phyloP scores from a whole-genome alignment of 1,140 invertebrate genomes.

The Zaprionus africanus region DNA sequence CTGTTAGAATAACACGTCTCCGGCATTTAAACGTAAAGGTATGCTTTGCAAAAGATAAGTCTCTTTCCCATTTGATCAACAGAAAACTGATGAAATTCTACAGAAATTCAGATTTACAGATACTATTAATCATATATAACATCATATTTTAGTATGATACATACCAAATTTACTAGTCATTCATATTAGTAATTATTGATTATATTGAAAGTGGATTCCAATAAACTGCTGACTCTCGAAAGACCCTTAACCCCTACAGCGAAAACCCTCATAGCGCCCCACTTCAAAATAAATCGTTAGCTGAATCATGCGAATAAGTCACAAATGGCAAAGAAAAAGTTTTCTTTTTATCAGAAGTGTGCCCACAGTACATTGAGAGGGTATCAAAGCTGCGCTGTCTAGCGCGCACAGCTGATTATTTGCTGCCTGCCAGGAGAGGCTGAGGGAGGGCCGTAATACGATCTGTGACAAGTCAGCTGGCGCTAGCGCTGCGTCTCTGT shows the following conservation, averaged over 20 bases:
- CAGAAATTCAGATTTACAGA: background rate
- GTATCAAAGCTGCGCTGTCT: background rate
- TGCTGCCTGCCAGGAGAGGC: background rate
- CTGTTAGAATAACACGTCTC: background rate
- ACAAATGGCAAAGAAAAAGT: background rate
- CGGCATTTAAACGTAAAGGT: background rate
- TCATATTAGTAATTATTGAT: background rate
- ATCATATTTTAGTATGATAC: too few species aligned
- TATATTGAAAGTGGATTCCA: background rate
- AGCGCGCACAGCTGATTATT: background rate
- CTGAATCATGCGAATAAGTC: constrained; percentile 2
- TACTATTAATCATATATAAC: background rate
- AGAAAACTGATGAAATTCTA: background rate
- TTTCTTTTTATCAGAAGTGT: background rate
- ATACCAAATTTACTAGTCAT: too few species aligned
- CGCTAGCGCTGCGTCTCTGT: constrained; percentile 54
- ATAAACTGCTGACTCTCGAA: background rate
- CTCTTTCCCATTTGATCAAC: background rate
- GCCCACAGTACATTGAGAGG: background rate
- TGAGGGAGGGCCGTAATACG: constrained; percentile 47
- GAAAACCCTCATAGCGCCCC: background rate
- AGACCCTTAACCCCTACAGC: background rate
- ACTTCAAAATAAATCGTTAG: background rate
- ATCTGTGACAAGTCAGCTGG: constrained; percentile 74
- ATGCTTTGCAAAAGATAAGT: background rate